phyloP scores from a whole-genome alignment of 2,888 invertebrate genomes.

The Diploptera punctata region DNA sequence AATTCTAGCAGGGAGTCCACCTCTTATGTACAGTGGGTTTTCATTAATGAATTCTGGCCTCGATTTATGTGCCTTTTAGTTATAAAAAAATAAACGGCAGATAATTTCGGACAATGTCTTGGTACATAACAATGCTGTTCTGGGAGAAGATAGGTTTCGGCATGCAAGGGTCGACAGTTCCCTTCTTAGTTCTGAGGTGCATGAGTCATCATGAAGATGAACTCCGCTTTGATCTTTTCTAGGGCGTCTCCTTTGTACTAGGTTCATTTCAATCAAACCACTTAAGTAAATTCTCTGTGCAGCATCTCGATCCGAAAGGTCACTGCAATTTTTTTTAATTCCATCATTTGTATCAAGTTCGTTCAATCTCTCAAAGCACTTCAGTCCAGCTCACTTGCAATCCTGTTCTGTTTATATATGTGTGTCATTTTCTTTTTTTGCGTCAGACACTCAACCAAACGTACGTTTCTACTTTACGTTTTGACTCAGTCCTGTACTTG shows the following conservation, averaged over 20 bases:
- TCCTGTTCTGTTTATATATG: background rate
- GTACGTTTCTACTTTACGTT: background rate
- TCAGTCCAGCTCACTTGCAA: background rate
- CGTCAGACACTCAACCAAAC: background rate
- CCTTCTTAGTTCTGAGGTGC: too few species aligned
- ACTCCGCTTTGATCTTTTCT: background rate
- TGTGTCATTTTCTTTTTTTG: background rate
- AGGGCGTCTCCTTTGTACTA: background rate
- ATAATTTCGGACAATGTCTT: too few species aligned
- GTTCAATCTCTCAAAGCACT: background rate
- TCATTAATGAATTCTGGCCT: too few species aligned
- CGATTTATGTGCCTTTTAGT: too few species aligned
- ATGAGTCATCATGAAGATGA: background rate
- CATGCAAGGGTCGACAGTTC: too few species aligned
- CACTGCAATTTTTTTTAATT: background rate
- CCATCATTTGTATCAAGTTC: background rate
- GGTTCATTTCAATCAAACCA: background rate
- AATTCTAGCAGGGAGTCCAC: too few species aligned
- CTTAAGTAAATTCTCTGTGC: background rate
- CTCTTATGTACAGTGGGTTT: too few species aligned
- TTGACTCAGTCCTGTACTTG: background rate
- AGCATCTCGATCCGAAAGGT: background rate
- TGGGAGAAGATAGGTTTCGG: too few species aligned
- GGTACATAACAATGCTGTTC: too few species aligned
- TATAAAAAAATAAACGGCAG: too few species aligned